Base-by-base conservation (phyloP, 2,113 vertebrate genomes). In the Urocolius indicus region DNA sequence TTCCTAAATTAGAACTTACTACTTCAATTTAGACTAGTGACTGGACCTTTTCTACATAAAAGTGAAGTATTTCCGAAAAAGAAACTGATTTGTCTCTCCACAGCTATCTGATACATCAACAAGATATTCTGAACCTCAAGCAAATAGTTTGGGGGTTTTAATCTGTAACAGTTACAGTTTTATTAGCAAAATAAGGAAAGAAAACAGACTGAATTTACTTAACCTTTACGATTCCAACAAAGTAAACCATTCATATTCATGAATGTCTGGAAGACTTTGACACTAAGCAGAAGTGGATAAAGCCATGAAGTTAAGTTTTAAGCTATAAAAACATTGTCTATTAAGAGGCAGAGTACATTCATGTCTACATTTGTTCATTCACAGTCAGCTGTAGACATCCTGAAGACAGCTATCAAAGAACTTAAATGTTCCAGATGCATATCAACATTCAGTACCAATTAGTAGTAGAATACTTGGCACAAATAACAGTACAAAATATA, bases 241-340 rank as follows among this genome's bases (percentile, higher is more conserved):
- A 76, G 52, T 46, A 76, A 9, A 20, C 12, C 43, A 78, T 43
- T 43, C 10, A 34, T 45, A 57, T 36, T 36, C 26, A 46, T 23
- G 10, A 84, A 69, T 2, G 3, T 59, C 22, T 68, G 21, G 10
- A 78, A 48, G 17, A 67, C 63, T 89, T 36, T 51, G 68, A 78
- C 76, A 74, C 72, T 91, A 96, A 67, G 38, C n/a, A 90, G 85
- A 87, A 93, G 54, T 20, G 30, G 46, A 84, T 84, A 93, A 78
- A 81, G 58, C 54, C 58, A 87, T 75, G 61, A 59, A 76, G 36
- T 66, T 77, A 79, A 30, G 10, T 63, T 93, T 83, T 65, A 59
- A 87, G 55, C 43, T 46, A 22, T 23, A 63, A 79, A 30, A 62
- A 79, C 6, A 1, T 62, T 0, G 4, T 52, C 26, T 83, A 9